A percentile compares a stretch with the other conserved stretches of the same genome.
These are phyloP conservation scores for Sardinella longiceps DNA, from an alignment of 2,797 vertebrate genomes.

Conservation along the genomic window DNA sequence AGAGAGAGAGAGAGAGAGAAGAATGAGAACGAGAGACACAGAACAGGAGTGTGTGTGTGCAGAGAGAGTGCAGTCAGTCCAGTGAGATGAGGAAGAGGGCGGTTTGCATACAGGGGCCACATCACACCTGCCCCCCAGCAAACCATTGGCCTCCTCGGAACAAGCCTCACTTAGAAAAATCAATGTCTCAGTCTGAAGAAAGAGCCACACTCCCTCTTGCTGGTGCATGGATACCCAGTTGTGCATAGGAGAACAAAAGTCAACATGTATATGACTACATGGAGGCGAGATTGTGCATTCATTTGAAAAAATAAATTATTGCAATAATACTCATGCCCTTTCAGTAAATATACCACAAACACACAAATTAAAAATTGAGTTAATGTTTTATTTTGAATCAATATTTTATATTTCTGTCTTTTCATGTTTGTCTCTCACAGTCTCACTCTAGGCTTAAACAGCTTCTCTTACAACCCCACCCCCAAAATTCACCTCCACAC, in stretches of 20 bases:
- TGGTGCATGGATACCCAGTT: background rate
- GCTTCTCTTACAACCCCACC: background rate
- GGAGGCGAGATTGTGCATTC: background rate
- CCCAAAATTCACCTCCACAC: background rate
- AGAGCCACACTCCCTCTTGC: background rate
- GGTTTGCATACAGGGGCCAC: constrained; percentile 32
- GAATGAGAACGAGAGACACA: background rate
- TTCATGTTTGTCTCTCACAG: background rate
- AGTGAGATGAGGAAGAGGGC: constrained; percentile 39
- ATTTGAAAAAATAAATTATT: too few relatives aligned
- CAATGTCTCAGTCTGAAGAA: background rate
- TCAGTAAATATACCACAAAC: constrained; percentile 9
- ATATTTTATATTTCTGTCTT: background rate
- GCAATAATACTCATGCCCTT: too few relatives aligned
- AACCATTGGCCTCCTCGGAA: background rate
- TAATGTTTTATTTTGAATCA: too few relatives aligned
- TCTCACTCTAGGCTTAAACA: background rate
- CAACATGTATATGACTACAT: background rate
- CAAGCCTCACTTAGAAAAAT: background rate
- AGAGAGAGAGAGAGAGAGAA: constrained; percentile 26
- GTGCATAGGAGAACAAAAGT: background rate
- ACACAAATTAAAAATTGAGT: background rate
- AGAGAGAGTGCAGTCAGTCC: constrained; percentile 53
- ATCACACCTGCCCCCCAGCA: constrained; percentile 28
- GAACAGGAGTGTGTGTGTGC: too few relatives aligned